These are phyloP conservation scores for Helicoverpa zea DNA, from an alignment of 1,140 invertebrate species.

Conservation along the genomic window DNA sequence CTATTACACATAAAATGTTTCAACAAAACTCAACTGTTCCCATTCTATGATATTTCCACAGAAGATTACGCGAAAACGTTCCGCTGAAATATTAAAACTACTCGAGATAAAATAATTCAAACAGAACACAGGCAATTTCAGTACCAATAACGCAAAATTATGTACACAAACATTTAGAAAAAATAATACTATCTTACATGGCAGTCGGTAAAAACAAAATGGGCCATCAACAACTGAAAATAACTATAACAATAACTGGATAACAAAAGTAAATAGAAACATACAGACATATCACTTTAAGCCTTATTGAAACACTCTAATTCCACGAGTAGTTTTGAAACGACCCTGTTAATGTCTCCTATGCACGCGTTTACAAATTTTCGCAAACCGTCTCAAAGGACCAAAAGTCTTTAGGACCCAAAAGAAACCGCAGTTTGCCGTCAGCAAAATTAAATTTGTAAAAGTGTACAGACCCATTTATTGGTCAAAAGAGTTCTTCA, in stretches of 20 bases:
- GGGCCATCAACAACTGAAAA: conserved; percentile 5
- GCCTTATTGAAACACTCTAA: conserved; percentile 11
- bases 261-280: conserved; percentile 16
- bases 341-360: background rate
- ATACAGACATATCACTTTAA: conserved; percentile 6
- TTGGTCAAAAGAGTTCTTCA: conserved; percentile 64
- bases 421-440: background rate
- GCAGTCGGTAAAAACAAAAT: conserved; percentile 13
- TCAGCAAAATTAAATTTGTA: conserved; percentile 47
- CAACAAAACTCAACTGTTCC: background rate
- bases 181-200: background rate
- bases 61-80: background rate
- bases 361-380: conserved; percentile 11
- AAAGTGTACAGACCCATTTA: conserved; percentile 51
- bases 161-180: conserved; percentile 10
- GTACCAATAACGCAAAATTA: conserved; percentile 18
- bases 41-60: background rate
- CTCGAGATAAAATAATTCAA: conserved; percentile 3
- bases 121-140: background rate
- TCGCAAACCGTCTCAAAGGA: background rate
- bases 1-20: no score
- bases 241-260: background rate
- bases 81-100: conserved; percentile 21
- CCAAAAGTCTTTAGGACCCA: background rate
- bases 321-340: conserved; percentile 1